Evolutionary conservation across 2,797 vertebrate genomes (phyloP).

Genomic region (Arnoldichthys spilopterus): DNA sequence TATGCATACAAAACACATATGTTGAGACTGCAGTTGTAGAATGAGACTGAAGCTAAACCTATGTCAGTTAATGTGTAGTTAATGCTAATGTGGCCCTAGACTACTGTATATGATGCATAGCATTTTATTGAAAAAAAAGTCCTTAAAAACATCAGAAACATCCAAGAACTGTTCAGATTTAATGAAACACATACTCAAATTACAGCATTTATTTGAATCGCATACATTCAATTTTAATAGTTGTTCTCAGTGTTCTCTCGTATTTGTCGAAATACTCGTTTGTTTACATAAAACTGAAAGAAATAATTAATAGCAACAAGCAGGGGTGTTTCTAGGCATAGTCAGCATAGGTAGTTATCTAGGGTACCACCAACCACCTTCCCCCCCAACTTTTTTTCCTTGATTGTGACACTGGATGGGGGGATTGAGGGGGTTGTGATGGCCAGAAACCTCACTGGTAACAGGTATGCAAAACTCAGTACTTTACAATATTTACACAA

Average conservation of each 20-base stretch:
- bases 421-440: no score
- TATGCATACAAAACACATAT: conserved; percentile 19
- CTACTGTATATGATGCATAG: neutral
- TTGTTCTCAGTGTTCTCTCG: neutral
- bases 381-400: no score
- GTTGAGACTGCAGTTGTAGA: neutral
- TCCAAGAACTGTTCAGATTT: neutral
- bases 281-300: conserved; percentile 4
- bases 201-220: neutral
- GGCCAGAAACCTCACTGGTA: no score
- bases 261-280: neutral
- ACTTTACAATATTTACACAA: conserved; percentile 16
- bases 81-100: neutral
- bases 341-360: no score
- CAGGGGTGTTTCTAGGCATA: no score
- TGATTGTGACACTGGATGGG: no score
- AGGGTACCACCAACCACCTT: no score
- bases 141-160: neutral
- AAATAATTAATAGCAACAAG: no score
- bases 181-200: neutral
- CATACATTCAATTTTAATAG: neutral
- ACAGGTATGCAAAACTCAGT: no score
- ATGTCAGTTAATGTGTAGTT: neutral
- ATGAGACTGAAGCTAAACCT: neutral
- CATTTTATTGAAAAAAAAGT: neutral